Conservation (phyloP, 2,113 vertebrate species). For the Crotalus tigris region DNA sequence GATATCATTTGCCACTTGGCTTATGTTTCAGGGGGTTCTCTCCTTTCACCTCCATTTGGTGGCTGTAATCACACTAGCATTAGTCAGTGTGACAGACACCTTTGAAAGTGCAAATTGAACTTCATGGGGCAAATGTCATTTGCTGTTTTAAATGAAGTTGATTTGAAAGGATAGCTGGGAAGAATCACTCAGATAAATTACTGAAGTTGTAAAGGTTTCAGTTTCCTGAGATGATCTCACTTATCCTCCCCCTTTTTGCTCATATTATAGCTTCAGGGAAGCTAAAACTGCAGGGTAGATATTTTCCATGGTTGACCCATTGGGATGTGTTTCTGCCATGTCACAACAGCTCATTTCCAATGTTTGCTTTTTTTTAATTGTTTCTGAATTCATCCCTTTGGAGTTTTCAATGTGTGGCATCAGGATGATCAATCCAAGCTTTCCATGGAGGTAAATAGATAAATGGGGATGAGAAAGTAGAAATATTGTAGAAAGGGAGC, state of each 20-base stretch:
- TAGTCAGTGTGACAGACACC: constrained; percentile 19
- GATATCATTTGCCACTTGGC: neutral
- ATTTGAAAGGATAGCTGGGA: neutral
- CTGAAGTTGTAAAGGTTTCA: neutral
- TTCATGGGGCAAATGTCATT: constrained; percentile 20
- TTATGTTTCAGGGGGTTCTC: neutral
- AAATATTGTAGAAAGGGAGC: neutral
- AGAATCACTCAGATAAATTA: neutral
- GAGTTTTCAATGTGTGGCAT: neutral
- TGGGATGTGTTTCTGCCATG: neutral
- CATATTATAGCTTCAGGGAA: neutral
- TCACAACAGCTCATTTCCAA: neutral
- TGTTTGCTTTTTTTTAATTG: neutral
- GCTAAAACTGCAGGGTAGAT: neutral
- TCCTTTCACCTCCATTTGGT: neutral
- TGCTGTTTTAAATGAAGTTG: neutral
- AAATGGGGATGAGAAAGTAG: neutral
- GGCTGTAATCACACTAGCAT: neutral
- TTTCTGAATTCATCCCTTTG: neutral
- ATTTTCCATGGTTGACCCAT: neutral
- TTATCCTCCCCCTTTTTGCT: neutral
- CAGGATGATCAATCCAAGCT: neutral
- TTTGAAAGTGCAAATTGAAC: constrained; percentile 21
- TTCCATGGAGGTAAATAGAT: neutral
- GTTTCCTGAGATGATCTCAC: neutral